Evolutionary conservation across 64 coral and sea anemone species (phyloP), one percentile per base, ranked within the genome.

Genomic region (Pocillopora verrucosa): DNA sequence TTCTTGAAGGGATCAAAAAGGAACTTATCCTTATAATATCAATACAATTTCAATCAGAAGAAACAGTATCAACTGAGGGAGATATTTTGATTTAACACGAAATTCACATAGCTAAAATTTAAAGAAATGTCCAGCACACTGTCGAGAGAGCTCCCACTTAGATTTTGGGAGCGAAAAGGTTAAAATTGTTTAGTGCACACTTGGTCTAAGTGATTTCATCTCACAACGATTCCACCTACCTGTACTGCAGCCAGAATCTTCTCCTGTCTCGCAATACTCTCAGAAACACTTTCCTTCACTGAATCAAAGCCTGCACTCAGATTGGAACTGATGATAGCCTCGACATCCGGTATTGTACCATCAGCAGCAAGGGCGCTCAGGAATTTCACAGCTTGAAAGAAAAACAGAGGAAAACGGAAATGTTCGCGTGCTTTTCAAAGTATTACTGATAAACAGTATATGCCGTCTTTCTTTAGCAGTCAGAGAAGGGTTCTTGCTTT

Each of bases 281-380:
- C 94, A 59, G 72, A 74, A 9, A 90, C 94, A 45, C 72, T 91
- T 30, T 91, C 88, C 60, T 91, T 95, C 90, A 99, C n/a, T 17
- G 91, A 86, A 61, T 89, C 84, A 86, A 87, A 99, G 22, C 78
- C 95, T 51, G 37, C 76, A 24, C 88, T 89, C 57, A 99, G 77
- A 59, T 93, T 93, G 77, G 78, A 76, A 24, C 89, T 92, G 9
- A 93, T 95, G 11, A 99, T 93, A 62, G 85, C 88, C 36, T 99
- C 97, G 51, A 80, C 87, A 75, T 99, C 97, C 16, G 97, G 92
- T 37, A 99, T 86, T 22, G 82, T 93, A 25, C 97, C 97, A 86
- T 99, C 97, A 24, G 97, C 97, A 25, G 97, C 97, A 58, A 99
- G 89, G 45, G 97, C 94, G 19, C 97, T 95, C 20, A 99, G 89